Percentiles rank a stretch among this genome's conserved stretches.
Evolutionary conservation across 1,140 invertebrate genomes (phyloP).

Genomic region (Hypothenemus hampei): DNA sequence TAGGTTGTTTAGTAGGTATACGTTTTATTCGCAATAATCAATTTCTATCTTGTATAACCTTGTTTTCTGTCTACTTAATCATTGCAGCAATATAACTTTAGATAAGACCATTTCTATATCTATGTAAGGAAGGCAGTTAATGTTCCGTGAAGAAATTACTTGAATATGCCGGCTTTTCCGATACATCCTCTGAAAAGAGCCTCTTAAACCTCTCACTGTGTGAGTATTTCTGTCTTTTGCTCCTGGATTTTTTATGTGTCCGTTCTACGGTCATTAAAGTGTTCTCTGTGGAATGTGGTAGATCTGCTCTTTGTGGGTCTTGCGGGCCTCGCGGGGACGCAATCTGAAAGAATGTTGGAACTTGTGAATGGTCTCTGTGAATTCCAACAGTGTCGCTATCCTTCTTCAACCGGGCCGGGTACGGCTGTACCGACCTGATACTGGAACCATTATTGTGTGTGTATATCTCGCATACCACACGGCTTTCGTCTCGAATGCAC

Average conservation of each 20-base stretch:
- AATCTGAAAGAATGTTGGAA: conserved; percentile 43
- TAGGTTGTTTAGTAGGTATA: too few relatives aligned
- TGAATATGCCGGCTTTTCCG: conserved; percentile 32
- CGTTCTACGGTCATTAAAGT: conserved; percentile 46
- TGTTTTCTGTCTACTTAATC: too few relatives aligned
- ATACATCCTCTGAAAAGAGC: conserved; percentile 32
- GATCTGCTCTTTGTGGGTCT: conserved; percentile 38
- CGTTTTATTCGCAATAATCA: too few relatives aligned
- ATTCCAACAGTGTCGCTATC: conserved; percentile 39
- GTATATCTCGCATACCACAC: too few relatives aligned
- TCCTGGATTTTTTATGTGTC: conserved; percentile 39
- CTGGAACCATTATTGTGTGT: conserved; percentile 18
- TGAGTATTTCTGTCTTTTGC: conserved; percentile 32
- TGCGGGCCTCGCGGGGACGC: conserved; percentile 23
- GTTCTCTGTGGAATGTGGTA: conserved; percentile 46
- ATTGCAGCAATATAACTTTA: too few relatives aligned
- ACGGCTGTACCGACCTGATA: conserved; percentile 29
- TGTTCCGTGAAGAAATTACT: too few relatives aligned
- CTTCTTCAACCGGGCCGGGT: conserved; percentile 22
- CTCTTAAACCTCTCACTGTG: too few relatives aligned
- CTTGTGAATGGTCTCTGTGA: conserved; percentile 46
- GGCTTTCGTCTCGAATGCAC: too few relatives aligned
- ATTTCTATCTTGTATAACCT: too few relatives aligned
- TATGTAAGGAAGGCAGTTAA: too few relatives aligned
- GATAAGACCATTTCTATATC: too few relatives aligned